Evolutionary conservation across 2,888 invertebrate genomes (phyloP).

Genomic region (Torymus aiolomorphi): DNA sequence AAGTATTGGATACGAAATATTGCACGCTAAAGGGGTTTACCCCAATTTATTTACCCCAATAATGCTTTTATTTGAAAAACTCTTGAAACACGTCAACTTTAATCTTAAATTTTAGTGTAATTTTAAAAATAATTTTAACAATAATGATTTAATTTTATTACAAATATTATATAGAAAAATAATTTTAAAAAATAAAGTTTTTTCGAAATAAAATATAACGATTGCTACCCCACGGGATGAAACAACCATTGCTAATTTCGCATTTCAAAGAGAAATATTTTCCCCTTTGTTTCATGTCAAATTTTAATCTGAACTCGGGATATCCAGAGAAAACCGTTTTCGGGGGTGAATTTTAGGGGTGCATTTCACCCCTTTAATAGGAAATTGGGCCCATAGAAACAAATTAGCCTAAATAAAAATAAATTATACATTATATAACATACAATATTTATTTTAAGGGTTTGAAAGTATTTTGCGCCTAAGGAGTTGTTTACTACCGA

Average conservation of each 20-base stretch:
- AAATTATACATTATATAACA: constrained; percentile 17
- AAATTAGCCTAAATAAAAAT: constrained; percentile 3
- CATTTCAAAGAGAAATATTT: too few species aligned
- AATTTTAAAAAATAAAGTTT: constrained; percentile 8
- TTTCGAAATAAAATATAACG: not conserved
- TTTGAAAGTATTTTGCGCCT: constrained; percentile 12
- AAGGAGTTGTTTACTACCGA: not conserved
- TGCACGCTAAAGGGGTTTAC: too few species aligned
- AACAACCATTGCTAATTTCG: not conserved
- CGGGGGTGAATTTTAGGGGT: too few species aligned
- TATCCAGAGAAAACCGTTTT: too few species aligned
- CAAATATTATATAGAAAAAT: too few species aligned
- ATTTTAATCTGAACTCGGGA: constrained; percentile 8
- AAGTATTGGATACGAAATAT: not conserved
- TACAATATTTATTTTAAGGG: constrained; percentile 18
- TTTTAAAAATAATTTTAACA: not conserved
- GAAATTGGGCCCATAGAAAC: too few species aligned
- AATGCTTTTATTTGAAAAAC: not conserved
- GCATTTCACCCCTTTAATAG: constrained; percentile 9
- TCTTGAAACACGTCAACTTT: too few species aligned
- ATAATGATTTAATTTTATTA: too few species aligned
- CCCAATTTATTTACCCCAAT: not conserved
- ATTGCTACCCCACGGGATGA: constrained; percentile 5
- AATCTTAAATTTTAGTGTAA: constrained; percentile 12
- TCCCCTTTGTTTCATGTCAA: constrained; percentile 11